Conservation (phyloP, 2,797 vertebrate genomes). For the Lepidocolaptes lacrymiger region DNA sequence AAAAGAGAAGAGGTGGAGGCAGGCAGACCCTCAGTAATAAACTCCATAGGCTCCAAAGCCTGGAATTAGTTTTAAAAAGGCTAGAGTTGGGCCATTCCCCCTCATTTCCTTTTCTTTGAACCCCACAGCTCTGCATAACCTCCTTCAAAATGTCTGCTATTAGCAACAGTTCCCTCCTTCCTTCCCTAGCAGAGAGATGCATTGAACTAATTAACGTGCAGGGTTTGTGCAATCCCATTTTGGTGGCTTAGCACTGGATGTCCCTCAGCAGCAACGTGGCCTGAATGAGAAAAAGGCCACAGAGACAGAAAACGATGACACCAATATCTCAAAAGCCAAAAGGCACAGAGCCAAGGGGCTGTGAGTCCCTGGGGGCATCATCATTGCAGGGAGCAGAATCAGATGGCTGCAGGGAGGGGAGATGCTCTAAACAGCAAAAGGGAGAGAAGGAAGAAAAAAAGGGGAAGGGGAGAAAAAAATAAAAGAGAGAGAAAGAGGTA, state of each 20-base stretch:
- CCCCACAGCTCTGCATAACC: neutral
- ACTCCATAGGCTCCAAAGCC: neutral
- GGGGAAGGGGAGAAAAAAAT: neutral
- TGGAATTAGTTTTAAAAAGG: neutral
- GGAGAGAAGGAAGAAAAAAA: neutral
- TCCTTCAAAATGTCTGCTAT: slow-evolving; percentile 13
- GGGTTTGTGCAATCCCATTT: slow-evolving; percentile 46
- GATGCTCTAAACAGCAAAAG: neutral
- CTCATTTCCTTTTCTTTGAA: neutral
- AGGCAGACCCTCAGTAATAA: neutral
- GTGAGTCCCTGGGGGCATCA: fast-evolving
- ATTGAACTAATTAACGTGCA: slow-evolving; percentile 52
- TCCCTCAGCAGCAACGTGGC: neutral
- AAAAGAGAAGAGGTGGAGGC: neutral
- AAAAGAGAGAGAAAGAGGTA: neutral
- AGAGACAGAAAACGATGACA: neutral
- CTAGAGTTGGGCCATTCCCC: neutral
- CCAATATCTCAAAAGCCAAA: slow-evolving; percentile 1
- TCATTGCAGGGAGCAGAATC: neutral
- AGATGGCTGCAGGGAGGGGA: neutral
- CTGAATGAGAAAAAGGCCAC: slow-evolving; percentile 33
- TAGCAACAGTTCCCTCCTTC: slow-evolving; percentile 8
- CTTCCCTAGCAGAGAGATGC: neutral
- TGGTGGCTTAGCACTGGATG: slow-evolving; percentile 51
- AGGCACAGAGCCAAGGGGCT: neutral